These are phyloP conservation scores for Okamejei kenojei DNA, from an alignment of 2,797 vertebrate species.

Conservation along the genomic window DNA sequence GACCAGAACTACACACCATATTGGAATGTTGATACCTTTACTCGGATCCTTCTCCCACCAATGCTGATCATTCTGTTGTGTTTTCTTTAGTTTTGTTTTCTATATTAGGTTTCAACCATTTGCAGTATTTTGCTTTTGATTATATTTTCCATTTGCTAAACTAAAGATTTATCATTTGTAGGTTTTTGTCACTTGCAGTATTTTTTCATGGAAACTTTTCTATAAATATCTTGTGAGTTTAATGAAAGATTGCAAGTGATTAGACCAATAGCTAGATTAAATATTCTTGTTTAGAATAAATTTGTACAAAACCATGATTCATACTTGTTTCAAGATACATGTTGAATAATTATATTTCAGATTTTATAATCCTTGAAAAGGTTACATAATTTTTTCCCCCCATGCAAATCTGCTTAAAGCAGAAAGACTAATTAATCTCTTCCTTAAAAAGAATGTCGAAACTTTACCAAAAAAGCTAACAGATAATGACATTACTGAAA, in stretches of 20 bases:
- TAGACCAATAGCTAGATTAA: not conserved
- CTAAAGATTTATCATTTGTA: not conserved
- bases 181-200: not conserved
- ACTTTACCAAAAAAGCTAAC: not conserved
- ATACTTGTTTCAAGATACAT: not conserved
- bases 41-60: too few relatives aligned
- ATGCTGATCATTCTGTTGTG: too few relatives aligned
- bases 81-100: too few relatives aligned
- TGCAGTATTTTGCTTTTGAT: too few relatives aligned
- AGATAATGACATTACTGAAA: not conserved
- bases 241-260: not conserved
- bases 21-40: too few relatives aligned
- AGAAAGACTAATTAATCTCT: not conserved
- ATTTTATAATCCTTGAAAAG: not conserved
- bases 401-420: not conserved
- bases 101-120: too few relatives aligned
- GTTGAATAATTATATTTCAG: not conserved
- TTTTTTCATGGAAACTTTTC: not conserved
- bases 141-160: not conserved
- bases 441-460: not conserved
- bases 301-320: not conserved
- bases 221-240: not conserved
- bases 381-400: not conserved
- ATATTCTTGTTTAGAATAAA: not conserved
- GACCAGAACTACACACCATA: too few relatives aligned